A percentile compares a stretch with the other conserved stretches of the same genome.
These are phyloP conservation scores for Phrynocephalus versicolor DNA, from an alignment of 2,113 vertebrate species.

Conservation along the genomic window DNA sequence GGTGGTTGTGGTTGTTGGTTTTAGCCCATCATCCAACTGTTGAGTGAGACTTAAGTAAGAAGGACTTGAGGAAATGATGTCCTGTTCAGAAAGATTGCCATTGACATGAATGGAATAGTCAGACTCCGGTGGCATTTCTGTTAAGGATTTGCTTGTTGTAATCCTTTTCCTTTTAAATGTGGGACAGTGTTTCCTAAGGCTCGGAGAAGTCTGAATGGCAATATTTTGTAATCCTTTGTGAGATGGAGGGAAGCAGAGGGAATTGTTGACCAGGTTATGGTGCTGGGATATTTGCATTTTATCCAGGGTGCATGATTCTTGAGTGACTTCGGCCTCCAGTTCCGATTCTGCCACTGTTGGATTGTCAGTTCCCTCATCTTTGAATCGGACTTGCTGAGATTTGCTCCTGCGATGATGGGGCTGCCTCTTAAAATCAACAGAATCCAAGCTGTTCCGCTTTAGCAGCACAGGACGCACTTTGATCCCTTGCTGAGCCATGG, in stretches of 20 bases:
- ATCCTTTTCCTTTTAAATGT: conserved; percentile 77
- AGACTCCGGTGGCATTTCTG: conserved; percentile 70
- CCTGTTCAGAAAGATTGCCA: conserved; percentile 68
- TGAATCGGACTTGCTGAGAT: conserved; percentile 83
- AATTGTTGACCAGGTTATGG: conserved; percentile 54
- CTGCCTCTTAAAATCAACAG: conserved; percentile 63
- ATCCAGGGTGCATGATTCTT: conserved; percentile 11
- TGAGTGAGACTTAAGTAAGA: conserved; percentile 67
- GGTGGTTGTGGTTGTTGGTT: conserved; percentile 16
- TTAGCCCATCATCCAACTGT: conserved; percentile 63
- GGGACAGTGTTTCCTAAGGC: conserved; percentile 81
- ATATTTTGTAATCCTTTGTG: conserved; percentile 74
- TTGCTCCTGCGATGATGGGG: conserved; percentile 79
- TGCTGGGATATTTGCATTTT: conserved; percentile 54
- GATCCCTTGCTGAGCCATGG: conserved; percentile 75
- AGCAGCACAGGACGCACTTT: conserved; percentile 76
- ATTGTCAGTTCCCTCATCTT: conserved; percentile 71
- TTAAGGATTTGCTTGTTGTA: conserved; percentile 71
- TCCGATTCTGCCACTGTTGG: conserved; percentile 36
- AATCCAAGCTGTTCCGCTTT: conserved; percentile 79
- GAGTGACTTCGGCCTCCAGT: conserved; percentile 23
- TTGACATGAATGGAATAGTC: conserved; percentile 68
- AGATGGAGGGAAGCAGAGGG: conserved; percentile 68
- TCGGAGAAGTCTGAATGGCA: conserved; percentile 82
- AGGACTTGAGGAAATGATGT: conserved; percentile 67